Evolutionary conservation across 2,113 vertebrate species (phyloP), one percentile per base, ranked within the genome.

Genomic region (Catagonus wagneri): DNA sequence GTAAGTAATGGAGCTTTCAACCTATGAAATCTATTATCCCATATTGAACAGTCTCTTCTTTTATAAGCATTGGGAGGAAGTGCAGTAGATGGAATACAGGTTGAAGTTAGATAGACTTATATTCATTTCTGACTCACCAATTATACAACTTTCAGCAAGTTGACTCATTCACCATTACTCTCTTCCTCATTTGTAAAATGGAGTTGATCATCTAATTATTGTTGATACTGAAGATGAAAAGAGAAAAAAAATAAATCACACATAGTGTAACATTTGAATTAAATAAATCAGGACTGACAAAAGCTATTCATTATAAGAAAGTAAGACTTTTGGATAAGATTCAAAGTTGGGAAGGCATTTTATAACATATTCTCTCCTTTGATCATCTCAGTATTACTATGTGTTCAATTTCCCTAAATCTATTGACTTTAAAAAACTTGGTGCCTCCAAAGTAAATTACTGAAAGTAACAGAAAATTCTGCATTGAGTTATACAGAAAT

Each of bases 381-480:
- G 7, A 61, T 75, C 9, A 58, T 34, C 32, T 91, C 39, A 66
- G 0, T 89, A 29, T 90, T 75, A 65, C 27, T 34, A 1, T 78
- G 19, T 61, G 61, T 83, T 79, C 27, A 2, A 29, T 75, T 88
- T 90, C 89, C 4, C n/a, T 61, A 78, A 72, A 89, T 72, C 68
- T 90, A n/a, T 93, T 93, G 72, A 88, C 29, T 88, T 89, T 75
- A 65, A 72, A 7, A 81, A 6, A 7, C 36, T 91, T 69, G 80
- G 27, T 69, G 60, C 23, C 56, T 78, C 39, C 61, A 78, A 17
- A 90, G 20, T 72, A 91, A 87, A 69, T 69, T 84, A 69, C 36
- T 90, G 66, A 12, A 78, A 29, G 16, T 84, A 68, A 94, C 85
- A 84, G 63, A 90, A 94, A 89, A 61, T 58, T 89, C 69, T 74